Evolutionary conservation across 1,140 invertebrate species (phyloP), one percentile per base, ranked within the genome.

Genomic region (Microplitis mediator): DNA sequence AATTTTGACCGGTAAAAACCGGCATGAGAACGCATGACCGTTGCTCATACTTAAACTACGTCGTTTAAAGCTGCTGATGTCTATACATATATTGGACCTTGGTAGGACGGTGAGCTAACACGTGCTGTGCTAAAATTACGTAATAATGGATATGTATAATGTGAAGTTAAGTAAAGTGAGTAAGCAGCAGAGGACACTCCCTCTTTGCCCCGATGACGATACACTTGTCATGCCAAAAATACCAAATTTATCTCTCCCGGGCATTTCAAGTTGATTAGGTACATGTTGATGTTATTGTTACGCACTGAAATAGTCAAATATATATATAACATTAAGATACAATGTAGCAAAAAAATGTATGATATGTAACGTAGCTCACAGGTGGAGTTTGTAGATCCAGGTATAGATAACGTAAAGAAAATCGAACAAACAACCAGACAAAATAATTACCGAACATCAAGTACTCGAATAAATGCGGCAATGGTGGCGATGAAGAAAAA

Each of bases 161-260:
- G 72, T 74, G 68, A 68, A 74, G 70, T 74, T 70, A 74, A 36
- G 32, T 74, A 74, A 74, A 35, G 36, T 32, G n/a, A 13, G 32
- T 9, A 13, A 39, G 3, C 1, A 11, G 11, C 39, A 31, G 51
- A 54, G 51, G 16, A 73, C 50, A 54, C 35, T 65, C 61, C 58
- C 52, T 62, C 31, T 36, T 54, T 50, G 60, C 63, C 35, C 32
- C 60, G 16, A 31, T 9, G 54, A 32, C 31, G 54, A 34, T 32
- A 4, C 9, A 14, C 31, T 16, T 14, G 32, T 56, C 58, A 69
- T 74, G 61, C 67, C 72, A 58, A 72, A 67, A 68, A 51, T 61
- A 70, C 67, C 52, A 51, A 54, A 70, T 65, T 70, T 61, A 31
- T 54, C 54, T 31, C 35, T 58, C 54, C 64, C 54, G 65, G 65